A percentile compares a stretch with the other conserved stretches of the same genome.
Conservation (phyloP, 2,888 invertebrate genomes). For the Agrochola macilenta region DNA sequence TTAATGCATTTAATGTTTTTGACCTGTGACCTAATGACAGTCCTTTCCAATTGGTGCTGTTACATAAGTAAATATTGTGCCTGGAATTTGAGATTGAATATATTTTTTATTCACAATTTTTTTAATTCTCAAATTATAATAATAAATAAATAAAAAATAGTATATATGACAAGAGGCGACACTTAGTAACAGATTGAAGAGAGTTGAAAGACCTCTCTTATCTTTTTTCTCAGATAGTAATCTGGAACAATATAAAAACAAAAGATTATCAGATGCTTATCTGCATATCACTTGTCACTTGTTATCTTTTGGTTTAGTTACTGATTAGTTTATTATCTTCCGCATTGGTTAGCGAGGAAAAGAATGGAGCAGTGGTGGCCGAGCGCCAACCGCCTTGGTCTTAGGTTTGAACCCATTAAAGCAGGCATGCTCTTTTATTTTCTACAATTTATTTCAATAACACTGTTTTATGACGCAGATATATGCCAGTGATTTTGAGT, state of each 20-base stretch:
- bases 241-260: conserved; percentile 40
- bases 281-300: conserved; percentile 8
- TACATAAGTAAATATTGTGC: not conserved
- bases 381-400: not conserved
- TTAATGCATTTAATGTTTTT: conserved; percentile 33
- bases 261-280: conserved; percentile 25
- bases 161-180: not conserved
- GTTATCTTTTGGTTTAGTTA: not conserved
- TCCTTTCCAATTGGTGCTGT: not conserved
- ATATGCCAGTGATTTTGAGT: too few relatives aligned
- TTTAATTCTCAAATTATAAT: too few relatives aligned
- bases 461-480: not conserved
- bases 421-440: not conserved
- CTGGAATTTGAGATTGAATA: not conserved
- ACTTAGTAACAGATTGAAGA: not conserved
- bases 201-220: conserved; percentile 20
- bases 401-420: not conserved
- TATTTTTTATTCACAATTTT: too few relatives aligned
- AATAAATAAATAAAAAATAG: too few relatives aligned
- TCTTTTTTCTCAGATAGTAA: conserved; percentile 11
- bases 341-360: conserved; percentile 3
- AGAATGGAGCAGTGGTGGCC: not conserved
- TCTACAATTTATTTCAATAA: not conserved
- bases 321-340: conserved; percentile 1
- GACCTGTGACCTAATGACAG: not conserved